Evolutionary conservation across 2,888 invertebrate genomes (phyloP), one percentile per base, ranked within the genome.

Genomic region (Erebia palarica): DNA sequence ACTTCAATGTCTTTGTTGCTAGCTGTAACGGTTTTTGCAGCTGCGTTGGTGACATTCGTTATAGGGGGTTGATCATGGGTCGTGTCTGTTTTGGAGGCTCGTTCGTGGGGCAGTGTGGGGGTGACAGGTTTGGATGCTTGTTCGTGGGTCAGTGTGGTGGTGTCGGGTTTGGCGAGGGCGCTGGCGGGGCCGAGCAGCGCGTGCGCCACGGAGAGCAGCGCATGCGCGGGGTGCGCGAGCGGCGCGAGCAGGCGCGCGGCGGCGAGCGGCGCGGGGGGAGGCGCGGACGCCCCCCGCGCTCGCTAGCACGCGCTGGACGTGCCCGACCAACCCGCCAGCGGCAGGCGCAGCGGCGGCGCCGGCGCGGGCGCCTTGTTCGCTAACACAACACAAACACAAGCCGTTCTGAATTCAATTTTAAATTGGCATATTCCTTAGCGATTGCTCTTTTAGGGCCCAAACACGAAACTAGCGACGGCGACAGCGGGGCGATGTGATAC

Each of bases 351-450:
- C 76, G 95, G 95, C 75, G 95, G 95, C 82, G 92, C 91, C 71
- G 95, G 95, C 76, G 95, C 95, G 80, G 90, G 95, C 83, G 95
- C 94, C 86, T 95, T 95, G 81, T 91, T 91, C 85, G 86, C 92
- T 91, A 88, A 51, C 49, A 59, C 72, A 70, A 75, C 70, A 77
- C 71, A 68, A 65, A 42, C 2, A 68, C 58, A 36, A 66, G 55
- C 67, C 59, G 51, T 51, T n/a, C 51, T n/a, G 1, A 14, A 51
- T n/a, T 4, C 4, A 5, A 14, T 51, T n/a, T 14, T 11, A 11
- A 47, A 13, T 10, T 2, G 27, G 27, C 3, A 13, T 47, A 47
- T 47, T 10, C 3, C 47, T 11, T 47, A 11, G 47, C 13, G 1
- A 36, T 36, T 7, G 7, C 5, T 36, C 5, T 36, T 36, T 36